Percentiles rank a stretch among this genome's conserved stretches.
Evolutionary conservation across 2,888 invertebrate genomes (phyloP).

Genomic region (Panopea generosa): DNA sequence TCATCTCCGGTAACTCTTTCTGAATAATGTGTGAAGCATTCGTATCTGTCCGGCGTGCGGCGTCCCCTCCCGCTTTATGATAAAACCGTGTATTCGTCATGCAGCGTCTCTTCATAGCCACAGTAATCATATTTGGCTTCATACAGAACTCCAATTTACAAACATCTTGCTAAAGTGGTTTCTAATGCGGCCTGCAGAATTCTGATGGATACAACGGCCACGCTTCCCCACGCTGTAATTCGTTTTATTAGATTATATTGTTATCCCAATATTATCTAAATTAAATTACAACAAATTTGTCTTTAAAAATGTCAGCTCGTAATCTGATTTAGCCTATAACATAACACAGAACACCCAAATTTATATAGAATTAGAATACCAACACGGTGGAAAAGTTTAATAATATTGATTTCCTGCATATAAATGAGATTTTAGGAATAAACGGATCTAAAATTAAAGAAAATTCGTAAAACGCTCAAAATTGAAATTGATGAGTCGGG

Average conservation of each 20-base stretch:
- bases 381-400: constrained; percentile 45
- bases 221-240: constrained; percentile 46
- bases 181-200: constrained; percentile 36
- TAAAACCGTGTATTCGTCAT: too few relatives aligned
- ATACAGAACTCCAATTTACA: constrained; percentile 29
- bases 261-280: constrained; percentile 66
- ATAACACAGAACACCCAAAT: constrained; percentile 56
- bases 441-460: constrained; percentile 25
- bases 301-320: constrained; percentile 65
- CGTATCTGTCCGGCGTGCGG: too few relatives aligned
- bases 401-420: constrained; percentile 26
- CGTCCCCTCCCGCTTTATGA: too few relatives aligned
- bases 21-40: too few relatives aligned
- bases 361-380: constrained; percentile 58
- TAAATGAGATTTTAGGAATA: constrained; percentile 25
- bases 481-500: constrained; percentile 33
- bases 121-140: neutral
- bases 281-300: constrained; percentile 66
- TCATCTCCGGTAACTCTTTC: too few relatives aligned
- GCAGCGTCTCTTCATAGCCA: neutral
- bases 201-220: constrained; percentile 44
- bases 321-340: constrained; percentile 58
- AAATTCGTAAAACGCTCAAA: constrained; percentile 17
- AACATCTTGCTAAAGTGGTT: constrained; percentile 46
- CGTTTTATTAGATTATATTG: constrained; percentile 59